phyloP scores from a whole-genome alignment of 2,888 invertebrate genomes.

The Ennomos fuscantarius region DNA sequence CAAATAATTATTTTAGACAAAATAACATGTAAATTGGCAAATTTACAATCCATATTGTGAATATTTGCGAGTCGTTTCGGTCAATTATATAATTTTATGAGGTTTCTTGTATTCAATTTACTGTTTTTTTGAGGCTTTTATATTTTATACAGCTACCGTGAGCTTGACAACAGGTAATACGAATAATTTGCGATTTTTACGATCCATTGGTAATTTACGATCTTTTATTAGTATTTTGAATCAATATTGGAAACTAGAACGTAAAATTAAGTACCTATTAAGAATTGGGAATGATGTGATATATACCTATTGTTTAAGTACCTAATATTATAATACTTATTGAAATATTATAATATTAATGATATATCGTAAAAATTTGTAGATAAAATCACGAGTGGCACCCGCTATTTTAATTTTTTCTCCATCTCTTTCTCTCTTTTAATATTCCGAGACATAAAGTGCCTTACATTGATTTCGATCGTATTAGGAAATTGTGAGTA shows the following conservation, averaged over 20 bases:
- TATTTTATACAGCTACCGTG: constrained; percentile 51
- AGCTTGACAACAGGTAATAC: constrained; percentile 49
- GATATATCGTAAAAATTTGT: no score
- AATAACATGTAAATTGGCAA: constrained; percentile 73
- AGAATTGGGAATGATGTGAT: no score
- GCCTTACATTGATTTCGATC: no score
- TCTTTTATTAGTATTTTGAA: constrained; percentile 7
- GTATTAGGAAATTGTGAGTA: no score
- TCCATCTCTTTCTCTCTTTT: no score
- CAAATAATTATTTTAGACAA: constrained; percentile 55
- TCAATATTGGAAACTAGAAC: constrained; percentile 10
- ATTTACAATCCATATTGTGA: constrained; percentile 71
- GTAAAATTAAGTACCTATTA: not conserved
- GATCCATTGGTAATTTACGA: constrained; percentile 21
- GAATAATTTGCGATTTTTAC: constrained; percentile 37
- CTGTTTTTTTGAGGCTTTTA: constrained; percentile 47
- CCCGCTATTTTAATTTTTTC: no score
- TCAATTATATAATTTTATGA: constrained; percentile 69
- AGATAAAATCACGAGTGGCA: no score
- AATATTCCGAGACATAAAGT: no score
- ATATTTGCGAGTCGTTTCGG: constrained; percentile 48
- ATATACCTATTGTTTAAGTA: no score
- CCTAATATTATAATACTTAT: no score
- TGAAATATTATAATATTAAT: no score
- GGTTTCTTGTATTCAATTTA: constrained; percentile 49